Evolutionary conservation across 1,140 invertebrate species (phyloP).

Genomic region (Helicorthomorpha holstii): DNA sequence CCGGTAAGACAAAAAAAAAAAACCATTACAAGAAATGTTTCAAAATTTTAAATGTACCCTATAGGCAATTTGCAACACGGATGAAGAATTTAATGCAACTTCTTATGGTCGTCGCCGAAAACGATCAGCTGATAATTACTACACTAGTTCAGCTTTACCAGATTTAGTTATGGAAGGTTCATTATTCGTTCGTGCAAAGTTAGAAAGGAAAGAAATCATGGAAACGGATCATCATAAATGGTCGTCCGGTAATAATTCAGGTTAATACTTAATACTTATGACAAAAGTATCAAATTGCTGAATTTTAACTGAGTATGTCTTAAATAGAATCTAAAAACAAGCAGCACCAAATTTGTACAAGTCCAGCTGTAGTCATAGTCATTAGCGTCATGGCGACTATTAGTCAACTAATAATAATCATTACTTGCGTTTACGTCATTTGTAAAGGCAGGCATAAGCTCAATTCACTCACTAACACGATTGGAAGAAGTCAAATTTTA

Average conservation of each 20-base stretch:
- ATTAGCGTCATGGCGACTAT: neutral
- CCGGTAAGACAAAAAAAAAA: neutral
- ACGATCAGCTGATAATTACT: neutral
- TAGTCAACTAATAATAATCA: neutral
- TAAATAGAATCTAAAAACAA: neutral
- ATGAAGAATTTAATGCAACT: slow-evolving; percentile 1
- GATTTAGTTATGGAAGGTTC: slow-evolving; percentile 14
- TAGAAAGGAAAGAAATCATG: slow-evolving; percentile 2
- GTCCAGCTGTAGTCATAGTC: neutral
- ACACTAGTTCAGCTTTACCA: slow-evolving; percentile 2
- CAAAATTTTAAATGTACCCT: neutral
- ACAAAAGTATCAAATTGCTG: neutral
- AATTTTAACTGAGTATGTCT: neutral
- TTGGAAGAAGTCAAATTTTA: too few relatives aligned
- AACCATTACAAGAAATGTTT: neutral
- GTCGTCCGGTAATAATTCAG: neutral
- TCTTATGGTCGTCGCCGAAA: slow-evolving; percentile 8
- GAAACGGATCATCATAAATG: neutral
- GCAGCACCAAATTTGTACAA: neutral
- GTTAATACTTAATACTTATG: neutral
- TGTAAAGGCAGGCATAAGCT: neutral
- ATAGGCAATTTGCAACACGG: neutral
- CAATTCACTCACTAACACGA: too few relatives aligned
- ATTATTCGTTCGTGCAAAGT: slow-evolving; percentile 9
- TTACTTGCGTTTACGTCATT: neutral